A percentile compares a stretch with the other conserved stretches of the same genome.
Conservation (phyloP, 2,888 invertebrate species). For the Sericinus montela region DNA sequence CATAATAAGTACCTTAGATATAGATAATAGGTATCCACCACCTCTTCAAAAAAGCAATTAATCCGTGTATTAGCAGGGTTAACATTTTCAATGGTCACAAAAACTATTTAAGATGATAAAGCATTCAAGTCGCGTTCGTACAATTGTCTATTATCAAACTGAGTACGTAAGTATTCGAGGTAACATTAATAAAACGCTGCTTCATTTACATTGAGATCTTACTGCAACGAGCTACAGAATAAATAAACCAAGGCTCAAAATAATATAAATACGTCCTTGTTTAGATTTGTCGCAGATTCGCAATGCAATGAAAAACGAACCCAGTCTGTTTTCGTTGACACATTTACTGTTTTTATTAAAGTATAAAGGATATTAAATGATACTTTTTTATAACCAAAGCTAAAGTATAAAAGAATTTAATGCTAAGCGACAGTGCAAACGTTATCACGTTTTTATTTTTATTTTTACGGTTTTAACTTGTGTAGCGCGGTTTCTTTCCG, state of each 20-base stretch:
- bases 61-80: too few species aligned
- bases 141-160: slow-evolving; percentile 34
- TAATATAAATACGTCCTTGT: slow-evolving; percentile 25
- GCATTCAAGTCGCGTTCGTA: slow-evolving; percentile 42
- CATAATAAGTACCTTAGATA: too few species aligned
- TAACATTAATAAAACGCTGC: slow-evolving; percentile 32
- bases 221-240: too few species aligned
- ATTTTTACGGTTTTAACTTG: too few species aligned
- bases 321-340: neutral
- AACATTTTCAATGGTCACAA: neutral
- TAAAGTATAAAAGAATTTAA: too few species aligned
- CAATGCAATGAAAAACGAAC: neutral
- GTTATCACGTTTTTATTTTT: too few species aligned
- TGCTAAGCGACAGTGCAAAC: too few species aligned
- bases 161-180: too few species aligned
- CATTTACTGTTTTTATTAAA: too few species aligned
- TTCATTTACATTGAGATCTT: slow-evolving; percentile 38
- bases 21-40: too few species aligned
- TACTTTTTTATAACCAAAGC: too few species aligned
- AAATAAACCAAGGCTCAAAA: slow-evolving; percentile 24
- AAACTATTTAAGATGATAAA: slow-evolving; percentile 25
- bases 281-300: slow-evolving; percentile 16
- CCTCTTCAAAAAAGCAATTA: neutral
- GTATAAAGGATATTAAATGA: too few species aligned
- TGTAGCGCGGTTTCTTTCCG: neutral